Evolutionary conservation across 2,888 invertebrate genomes (phyloP), one percentile per base, ranked within the genome.

Genomic region (Metacarcinus magister): DNA sequence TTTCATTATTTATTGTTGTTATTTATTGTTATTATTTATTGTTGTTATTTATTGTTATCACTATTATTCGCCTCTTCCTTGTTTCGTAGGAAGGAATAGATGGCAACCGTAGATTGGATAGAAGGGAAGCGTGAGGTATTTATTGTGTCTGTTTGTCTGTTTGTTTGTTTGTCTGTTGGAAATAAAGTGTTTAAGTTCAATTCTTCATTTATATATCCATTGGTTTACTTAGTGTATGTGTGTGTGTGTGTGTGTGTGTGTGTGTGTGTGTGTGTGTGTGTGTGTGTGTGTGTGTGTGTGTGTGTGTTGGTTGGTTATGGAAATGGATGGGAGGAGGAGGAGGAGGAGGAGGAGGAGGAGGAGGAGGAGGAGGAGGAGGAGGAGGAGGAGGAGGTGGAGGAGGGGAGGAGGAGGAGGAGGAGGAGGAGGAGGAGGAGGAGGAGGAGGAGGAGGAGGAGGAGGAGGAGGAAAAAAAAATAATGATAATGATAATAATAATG

Each of bases 181-280:
- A 87, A 87, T 87, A 87, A 87, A 87, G 8, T n/a, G 75, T 75
- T 75, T 19, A 60, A 60, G 8, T 19, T 8, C 23, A 19, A 0
- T 60, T 16, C 19, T 19, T 19, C 0, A 19, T 16, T 60, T 60
- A 0, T 60, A 19, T 60, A 2, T 60, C 2, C 23, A 23, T 60
- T 16, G 16, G 60, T 60, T 16, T 60, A 23, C 16, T n/a, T n/a
- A n/a, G 54, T 54, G 54, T 54, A 16, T 54, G 54, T 54, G 54
- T 60, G 60, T 60, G 60, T 60, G 60, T 60, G 60, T 60, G 60
- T 60, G 60, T 60, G 60, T 60, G 60, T 60, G 60, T 60, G 60
- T 60, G 60, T 60, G 60, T 60, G 60, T 60, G 60, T 60, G 54
- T 54, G 54, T 54, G 54, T 54, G 54, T 54, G 54, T 54, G 54